Evolutionary conservation across 2,113 vertebrate genomes (phyloP).

Genomic region (Plestiodon gilberti): DNA sequence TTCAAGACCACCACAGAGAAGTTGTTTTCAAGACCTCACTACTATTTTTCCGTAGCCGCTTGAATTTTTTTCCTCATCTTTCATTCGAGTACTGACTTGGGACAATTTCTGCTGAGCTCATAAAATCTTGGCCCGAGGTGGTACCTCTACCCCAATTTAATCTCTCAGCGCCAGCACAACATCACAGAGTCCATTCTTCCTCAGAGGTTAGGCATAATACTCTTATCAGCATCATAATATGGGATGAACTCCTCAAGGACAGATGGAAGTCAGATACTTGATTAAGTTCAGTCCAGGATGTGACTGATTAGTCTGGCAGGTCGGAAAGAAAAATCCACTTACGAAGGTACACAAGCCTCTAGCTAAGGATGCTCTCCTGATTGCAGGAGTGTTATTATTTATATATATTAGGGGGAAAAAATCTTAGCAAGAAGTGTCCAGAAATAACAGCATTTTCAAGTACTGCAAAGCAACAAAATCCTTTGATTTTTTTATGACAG

Average conservation of each 20-base stretch:
- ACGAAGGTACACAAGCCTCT: neutral
- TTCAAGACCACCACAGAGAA: neutral
- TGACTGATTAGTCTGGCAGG: neutral
- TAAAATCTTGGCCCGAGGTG: neutral
- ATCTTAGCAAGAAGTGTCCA: neutral
- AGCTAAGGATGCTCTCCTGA: neutral
- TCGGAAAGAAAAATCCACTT: neutral
- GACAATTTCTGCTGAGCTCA: neutral
- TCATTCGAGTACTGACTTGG: neutral
- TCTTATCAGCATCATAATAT: conserved; percentile 8
- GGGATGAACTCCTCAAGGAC: conserved; percentile 9
- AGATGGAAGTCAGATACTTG: conserved; percentile 14
- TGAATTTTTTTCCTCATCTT: neutral
- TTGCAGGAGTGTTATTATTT: conserved; percentile 8
- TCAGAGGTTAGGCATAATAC: conserved; percentile 9
- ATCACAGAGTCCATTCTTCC: neutral
- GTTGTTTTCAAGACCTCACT: neutral
- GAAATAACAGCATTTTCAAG: neutral
- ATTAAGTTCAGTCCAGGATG: conserved; percentile 8
- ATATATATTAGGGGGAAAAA: neutral
- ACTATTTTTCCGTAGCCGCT: neutral
- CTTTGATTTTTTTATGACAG: fast-evolving
- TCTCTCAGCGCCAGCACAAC: neutral
- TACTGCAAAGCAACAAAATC: neutral
- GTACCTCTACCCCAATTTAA: neutral